Conservation (phyloP, 2,113 vertebrate genomes). For the Neodontobutis hainanensis region DNA sequence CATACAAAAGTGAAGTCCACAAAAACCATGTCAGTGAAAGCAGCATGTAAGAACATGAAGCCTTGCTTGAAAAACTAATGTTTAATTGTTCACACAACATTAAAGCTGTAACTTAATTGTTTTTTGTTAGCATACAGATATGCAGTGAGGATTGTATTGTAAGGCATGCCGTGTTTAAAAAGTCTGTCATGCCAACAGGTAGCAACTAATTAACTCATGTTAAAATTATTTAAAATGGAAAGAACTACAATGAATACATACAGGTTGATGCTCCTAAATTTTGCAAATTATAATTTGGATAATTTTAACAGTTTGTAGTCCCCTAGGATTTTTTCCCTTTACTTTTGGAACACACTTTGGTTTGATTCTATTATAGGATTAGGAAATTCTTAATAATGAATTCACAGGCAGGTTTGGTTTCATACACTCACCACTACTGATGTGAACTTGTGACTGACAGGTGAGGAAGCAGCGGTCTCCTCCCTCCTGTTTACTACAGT, state of each 20-base stretch:
- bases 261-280: no score
- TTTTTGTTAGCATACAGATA: neutral
- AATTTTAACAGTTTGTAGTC: no score
- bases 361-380: no score
- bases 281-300: no score
- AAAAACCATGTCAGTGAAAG: slow-evolving; percentile 53
- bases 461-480: slow-evolving; percentile 90
- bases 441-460: slow-evolving; percentile 88
- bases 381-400: no score
- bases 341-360: no score
- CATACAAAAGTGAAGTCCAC: slow-evolving; percentile 59
- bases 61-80: slow-evolving; percentile 31
- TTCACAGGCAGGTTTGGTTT: neutral
- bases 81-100: slow-evolving; percentile 9
- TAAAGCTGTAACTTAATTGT: slow-evolving; percentile 9
- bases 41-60: slow-evolving; percentile 67
- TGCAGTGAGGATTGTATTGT: neutral
- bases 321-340: no score
- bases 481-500: slow-evolving; percentile 88
- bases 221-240: no score
- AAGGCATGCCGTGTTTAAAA: no score
- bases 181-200: neutral
- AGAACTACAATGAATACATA: slow-evolving; percentile 73
- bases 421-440: slow-evolving; percentile 89
- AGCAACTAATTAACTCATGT: neutral